These are phyloP conservation scores for Progne subis DNA, from an alignment of 2,113 vertebrate species.

Conservation along the genomic window DNA sequence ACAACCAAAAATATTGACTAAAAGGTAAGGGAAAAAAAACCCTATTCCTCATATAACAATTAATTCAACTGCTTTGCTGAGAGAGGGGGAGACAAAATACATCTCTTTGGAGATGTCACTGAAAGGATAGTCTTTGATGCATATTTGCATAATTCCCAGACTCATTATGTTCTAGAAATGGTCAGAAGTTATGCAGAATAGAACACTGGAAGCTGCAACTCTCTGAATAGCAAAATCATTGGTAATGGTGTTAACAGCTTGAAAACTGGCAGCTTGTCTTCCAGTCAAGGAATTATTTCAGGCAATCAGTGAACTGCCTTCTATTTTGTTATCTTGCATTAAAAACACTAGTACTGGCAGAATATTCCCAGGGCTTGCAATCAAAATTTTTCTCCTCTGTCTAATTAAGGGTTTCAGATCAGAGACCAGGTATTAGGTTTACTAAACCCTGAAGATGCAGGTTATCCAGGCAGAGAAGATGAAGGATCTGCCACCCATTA, in stretches of 20 bases:
- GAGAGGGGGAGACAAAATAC: neutral
- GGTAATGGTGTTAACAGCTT: neutral
- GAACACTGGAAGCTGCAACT: neutral
- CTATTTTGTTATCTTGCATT: neutral
- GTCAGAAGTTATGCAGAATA: constrained; percentile 3
- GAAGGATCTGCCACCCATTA: neutral
- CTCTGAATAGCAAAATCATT: neutral
- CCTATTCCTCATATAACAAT: neutral
- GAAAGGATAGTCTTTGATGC: neutral
- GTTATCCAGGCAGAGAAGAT: neutral
- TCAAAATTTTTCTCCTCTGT: neutral
- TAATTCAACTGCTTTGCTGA: neutral
- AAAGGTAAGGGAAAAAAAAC: neutral
- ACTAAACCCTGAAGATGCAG: neutral
- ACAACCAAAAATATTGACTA: neutral
- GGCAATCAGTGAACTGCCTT: neutral
- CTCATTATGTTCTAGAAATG: neutral
- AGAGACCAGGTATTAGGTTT: neutral
- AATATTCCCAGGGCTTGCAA: neutral
- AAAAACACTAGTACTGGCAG: neutral
- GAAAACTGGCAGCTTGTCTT: neutral
- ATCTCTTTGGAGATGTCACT: neutral
- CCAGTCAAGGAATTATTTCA: neutral
- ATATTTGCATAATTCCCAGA: neutral
- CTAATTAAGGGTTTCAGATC: neutral